Evolutionary conservation across 2,797 vertebrate genomes (phyloP).

Genomic region (Ispidina lecontei): DNA sequence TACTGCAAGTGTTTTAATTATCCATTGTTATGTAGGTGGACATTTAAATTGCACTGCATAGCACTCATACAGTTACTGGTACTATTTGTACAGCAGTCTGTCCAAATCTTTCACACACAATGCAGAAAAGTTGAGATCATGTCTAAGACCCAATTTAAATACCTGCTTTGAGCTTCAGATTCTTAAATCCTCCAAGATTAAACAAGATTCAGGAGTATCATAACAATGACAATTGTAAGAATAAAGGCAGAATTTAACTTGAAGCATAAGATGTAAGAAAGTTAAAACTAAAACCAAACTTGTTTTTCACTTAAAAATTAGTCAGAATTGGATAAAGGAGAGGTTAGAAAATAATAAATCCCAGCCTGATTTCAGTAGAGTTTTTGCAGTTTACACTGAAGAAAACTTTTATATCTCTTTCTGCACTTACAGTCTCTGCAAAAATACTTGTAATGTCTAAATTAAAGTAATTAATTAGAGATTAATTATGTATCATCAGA

Average conservation of each 20-base stretch:
- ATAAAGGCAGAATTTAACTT: neutral
- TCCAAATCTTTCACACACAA: neutral
- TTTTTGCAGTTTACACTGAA: neutral
- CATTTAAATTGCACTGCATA: neutral
- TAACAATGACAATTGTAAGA: neutral
- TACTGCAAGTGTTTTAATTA: neutral
- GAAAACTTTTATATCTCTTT: neutral
- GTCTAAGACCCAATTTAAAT: neutral
- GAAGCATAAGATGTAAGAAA: neutral
- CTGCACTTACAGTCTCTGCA: neutral
- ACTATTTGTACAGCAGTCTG: neutral
- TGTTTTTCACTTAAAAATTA: neutral
- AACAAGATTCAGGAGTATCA: neutral
- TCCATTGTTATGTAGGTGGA: neutral
- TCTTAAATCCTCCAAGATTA: neutral
- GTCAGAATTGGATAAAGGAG: neutral
- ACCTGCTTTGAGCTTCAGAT: neutral
- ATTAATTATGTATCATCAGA: constrained; percentile 27
- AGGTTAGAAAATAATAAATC: neutral
- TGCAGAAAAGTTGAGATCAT: neutral
- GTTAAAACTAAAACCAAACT: neutral
- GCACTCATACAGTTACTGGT: neutral
- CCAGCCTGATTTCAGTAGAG: neutral
- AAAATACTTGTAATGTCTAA: neutral
- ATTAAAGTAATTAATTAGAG: constrained; percentile 26